phyloP scores from a whole-genome alignment of 2,113 vertebrate species.

The Genyomyrus donnyi region DNA sequence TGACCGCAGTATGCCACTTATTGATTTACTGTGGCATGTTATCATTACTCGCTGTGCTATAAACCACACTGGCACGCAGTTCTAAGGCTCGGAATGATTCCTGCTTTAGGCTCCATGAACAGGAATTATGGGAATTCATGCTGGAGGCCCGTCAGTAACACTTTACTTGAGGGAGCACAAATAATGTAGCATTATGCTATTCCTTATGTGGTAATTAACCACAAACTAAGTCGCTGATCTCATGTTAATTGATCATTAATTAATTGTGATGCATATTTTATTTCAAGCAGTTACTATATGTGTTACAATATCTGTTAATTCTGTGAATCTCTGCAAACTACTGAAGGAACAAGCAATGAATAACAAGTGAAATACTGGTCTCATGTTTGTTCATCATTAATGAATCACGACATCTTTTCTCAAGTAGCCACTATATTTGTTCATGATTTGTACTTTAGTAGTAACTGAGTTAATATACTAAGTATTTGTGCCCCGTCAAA shows the following conservation, averaged over 20 bases:
- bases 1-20: neutral
- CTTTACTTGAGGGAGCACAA: neutral
- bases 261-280: neutral
- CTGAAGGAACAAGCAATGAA: neutral
- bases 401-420: neutral
- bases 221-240: neutral
- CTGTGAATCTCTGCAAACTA: neutral
- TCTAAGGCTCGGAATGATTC: neutral
- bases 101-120: neutral
- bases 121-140: neutral
- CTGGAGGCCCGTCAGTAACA: neutral
- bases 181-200: neutral
- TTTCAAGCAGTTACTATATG: neutral
- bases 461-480: neutral
- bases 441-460: neutral
- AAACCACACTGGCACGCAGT: neutral
- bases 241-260: neutral
- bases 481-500: neutral
- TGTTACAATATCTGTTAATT: neutral
- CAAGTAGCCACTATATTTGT: neutral
- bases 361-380: neutral
- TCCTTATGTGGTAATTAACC: neutral
- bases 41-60: neutral
- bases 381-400: neutral
- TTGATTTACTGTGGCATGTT: neutral